Percentiles rank a stretch among this genome's conserved stretches.
phyloP scores from a whole-genome alignment of 1,140 invertebrate genomes.

The Agraylea sexmaculata region DNA sequence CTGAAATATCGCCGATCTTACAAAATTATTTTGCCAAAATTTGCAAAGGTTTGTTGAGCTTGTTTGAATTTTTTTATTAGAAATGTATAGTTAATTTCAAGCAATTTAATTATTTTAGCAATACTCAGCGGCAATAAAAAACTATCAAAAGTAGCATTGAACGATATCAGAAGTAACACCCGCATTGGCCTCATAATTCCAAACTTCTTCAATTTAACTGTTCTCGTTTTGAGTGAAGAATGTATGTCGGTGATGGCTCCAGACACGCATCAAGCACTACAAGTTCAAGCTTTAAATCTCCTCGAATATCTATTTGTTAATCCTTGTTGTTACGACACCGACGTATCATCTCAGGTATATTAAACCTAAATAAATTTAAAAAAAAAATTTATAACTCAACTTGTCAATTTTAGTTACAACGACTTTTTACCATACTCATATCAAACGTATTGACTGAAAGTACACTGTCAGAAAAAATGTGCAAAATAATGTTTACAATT shows the following conservation, averaged over 20 bases:
- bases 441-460: constrained; percentile 19
- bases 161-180: constrained; percentile 35
- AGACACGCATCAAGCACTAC: constrained; percentile 20
- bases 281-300: constrained; percentile 37
- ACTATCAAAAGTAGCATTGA: constrained; percentile 33
- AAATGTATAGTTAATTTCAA: constrained; percentile 6
- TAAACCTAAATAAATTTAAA: constrained; percentile 3
- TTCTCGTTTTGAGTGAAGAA: constrained; percentile 36
- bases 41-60: constrained; percentile 30
- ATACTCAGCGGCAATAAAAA: constrained; percentile 34
- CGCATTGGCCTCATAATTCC: constrained; percentile 38
- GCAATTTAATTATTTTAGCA: constrained; percentile 30
- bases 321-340: constrained; percentile 36
- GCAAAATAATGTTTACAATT: constrained; percentile 15
- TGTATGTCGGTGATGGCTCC: constrained; percentile 17
- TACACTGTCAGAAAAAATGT: constrained; percentile 19
- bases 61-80: neutral
- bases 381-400: neutral
- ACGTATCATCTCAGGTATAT: constrained; percentile 37
- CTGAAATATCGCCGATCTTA: constrained; percentile 29
- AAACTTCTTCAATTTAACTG: constrained; percentile 36
- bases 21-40: constrained; percentile 39
- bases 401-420: constrained; percentile 18
- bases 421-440: constrained; percentile 18
- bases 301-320: constrained; percentile 37